Base-by-base conservation (phyloP, 2,888 invertebrate genomes). In the Blastobasis lacticolella region DNA sequence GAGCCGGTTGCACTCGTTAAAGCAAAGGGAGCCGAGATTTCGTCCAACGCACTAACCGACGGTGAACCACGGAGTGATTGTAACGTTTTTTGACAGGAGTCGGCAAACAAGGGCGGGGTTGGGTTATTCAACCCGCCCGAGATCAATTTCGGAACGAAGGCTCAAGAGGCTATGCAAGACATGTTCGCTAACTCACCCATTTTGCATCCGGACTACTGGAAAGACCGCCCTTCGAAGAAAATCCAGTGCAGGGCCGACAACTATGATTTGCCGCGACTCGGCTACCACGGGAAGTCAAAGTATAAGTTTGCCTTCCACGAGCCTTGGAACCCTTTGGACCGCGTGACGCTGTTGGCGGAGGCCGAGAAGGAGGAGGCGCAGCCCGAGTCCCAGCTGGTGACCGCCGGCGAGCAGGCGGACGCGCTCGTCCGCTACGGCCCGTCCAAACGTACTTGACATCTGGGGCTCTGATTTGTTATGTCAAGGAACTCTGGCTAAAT, bases 291-390 rank as follows among this genome's bases (percentile, higher is more conserved):
- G 0, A 73, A 58, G 43, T 73, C 53, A 47, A 87, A 82, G 57
- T 84, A 77, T 54, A 86, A 81, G 54, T 85, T 75, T 54, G 87
- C 87, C 0, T 87, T 87, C 58, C 86, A 87, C 47, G 86, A 86
- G 57, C 87, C 87, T 0, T 87, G 87, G 86, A 78, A 70, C 45
- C 87, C 87, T 0, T 54, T 85, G 38, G 85, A 87, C 60, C 71
- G 87, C 44, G 50, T 81, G 44, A 52, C 73, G 0, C 58, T 87
- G 42, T 60, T 87, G 36, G 72, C 77, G n/a, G 63, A 78, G 51
- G 86, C 85, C 0, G 86, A 82, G 54, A 74, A 71, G 38, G 71
- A 77, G 6, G 80, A 80, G 37, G 56, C 62, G 2, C 65, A 55
- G 4, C 55, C 23, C 23, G 23, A 57, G 5, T 38, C 54, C 3